Percentiles rank a stretch among this genome's conserved stretches.
Evolutionary conservation across 2,797 vertebrate genomes (phyloP).

Genomic region (Antennarius maculatus): DNA sequence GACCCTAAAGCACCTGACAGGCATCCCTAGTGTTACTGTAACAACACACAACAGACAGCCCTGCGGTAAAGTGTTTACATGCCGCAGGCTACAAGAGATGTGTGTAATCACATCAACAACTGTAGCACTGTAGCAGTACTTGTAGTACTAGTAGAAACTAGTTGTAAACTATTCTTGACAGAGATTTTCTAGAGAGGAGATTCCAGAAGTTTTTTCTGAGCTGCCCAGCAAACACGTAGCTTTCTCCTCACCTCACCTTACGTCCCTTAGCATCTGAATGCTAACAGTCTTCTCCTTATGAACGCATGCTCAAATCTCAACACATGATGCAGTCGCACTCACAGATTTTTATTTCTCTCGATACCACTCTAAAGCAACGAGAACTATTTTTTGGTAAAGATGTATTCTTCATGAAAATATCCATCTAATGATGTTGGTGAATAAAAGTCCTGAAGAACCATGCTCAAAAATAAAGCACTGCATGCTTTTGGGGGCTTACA

Average conservation of each 20-base stretch:
- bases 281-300: slow-evolving; percentile 26
- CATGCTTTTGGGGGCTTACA: slow-evolving; percentile 78
- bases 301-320: slow-evolving; percentile 37
- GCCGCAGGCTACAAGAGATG: too few species aligned
- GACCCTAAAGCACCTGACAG: slow-evolving; percentile 19
- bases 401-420: too few species aligned
- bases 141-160: too few species aligned
- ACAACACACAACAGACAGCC: slow-evolving; percentile 18
- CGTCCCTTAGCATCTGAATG: slow-evolving; percentile 39
- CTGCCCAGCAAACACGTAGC: slow-evolving; percentile 13
- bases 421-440: too few species aligned
- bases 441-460: background rate
- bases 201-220: too few species aligned
- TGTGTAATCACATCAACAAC: slow-evolving; percentile 43
- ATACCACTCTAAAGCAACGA: slow-evolving; percentile 17
- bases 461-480: slow-evolving; percentile 22
- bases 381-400: background rate
- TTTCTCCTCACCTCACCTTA: slow-evolving; percentile 15
- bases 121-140: too few species aligned
- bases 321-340: slow-evolving; percentile 10
- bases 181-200: too few species aligned
- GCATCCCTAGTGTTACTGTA: slow-evolving; percentile 3
- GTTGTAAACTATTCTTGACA: too few species aligned
- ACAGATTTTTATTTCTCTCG: slow-evolving; percentile 7
- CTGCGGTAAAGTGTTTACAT: background rate